Evolutionary conservation across 1,140 invertebrate species (phyloP).

Genomic region (Drosophila sp.): DNA sequence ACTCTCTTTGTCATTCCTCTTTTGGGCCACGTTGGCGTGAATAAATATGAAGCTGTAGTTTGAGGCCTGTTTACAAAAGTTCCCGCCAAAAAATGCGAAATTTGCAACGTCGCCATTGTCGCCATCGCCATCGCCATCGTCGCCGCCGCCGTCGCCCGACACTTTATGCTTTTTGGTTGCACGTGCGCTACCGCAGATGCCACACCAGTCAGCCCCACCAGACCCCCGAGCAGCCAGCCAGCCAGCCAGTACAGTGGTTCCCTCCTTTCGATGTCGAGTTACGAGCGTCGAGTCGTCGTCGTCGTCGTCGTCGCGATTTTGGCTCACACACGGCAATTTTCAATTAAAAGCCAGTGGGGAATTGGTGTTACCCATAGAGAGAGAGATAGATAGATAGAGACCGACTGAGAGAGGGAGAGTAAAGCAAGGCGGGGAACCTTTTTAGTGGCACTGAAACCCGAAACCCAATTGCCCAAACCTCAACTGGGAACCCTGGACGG

Average conservation of each 20-base stretch:
- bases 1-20: slow-evolving; percentile 16
- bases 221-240: not conserved
- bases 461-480: slow-evolving; percentile 41
- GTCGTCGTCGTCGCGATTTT: slow-evolving; percentile 14
- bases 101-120: slow-evolving; percentile 52
- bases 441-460: slow-evolving; percentile 61
- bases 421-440: slow-evolving; percentile 7
- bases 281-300: slow-evolving; percentile 41
- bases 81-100: slow-evolving; percentile 69
- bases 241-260: not conserved
- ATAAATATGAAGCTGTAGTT: slow-evolving; percentile 60
- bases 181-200: slow-evolving; percentile 49
- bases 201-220: not conserved
- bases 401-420: not conserved
- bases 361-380: not conserved
- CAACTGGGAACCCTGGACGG: not conserved
- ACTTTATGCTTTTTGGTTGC: slow-evolving; percentile 61
- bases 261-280: slow-evolving; percentile 67
- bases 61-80: slow-evolving; percentile 62
- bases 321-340: slow-evolving; percentile 55
- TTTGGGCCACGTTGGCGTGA: slow-evolving; percentile 60
- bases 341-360: slow-evolving; percentile 42
- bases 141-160: slow-evolving; percentile 53
- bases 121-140: not conserved
- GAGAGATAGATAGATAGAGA: not conserved